Conservation (phyloP, 2,113 vertebrate species). For the Ictalurus punctatus region DNA sequence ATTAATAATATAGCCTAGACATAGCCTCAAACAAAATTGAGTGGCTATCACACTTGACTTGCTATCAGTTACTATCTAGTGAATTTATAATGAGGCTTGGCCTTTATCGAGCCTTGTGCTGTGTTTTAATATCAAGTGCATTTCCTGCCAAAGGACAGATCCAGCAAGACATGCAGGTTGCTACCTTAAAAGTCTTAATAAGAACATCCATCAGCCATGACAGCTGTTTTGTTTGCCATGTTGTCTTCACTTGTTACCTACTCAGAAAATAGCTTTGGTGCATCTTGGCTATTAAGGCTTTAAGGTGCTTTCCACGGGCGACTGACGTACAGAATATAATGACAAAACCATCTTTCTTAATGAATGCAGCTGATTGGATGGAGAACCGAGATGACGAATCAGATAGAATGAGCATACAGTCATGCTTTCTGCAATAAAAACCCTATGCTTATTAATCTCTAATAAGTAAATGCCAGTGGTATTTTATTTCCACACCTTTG, state of each 20-base stretch:
- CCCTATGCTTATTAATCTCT: background rate
- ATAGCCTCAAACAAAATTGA: background rate
- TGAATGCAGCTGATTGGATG: constrained; percentile 26
- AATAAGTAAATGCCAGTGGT: background rate
- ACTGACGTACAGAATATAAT: constrained; percentile 17
- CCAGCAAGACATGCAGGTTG: constrained; percentile 41
- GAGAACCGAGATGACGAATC: background rate
- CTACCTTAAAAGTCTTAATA: constrained; percentile 36
- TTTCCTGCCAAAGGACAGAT: constrained; percentile 41
- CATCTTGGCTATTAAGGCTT: constrained; percentile 37
- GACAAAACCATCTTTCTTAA: constrained; percentile 29
- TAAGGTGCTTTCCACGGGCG: background rate
- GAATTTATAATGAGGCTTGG: background rate
- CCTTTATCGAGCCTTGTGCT: background rate
- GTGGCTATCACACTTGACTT: background rate
- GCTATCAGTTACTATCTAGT: background rate
- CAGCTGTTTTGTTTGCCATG: constrained; percentile 33
- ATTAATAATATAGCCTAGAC: background rate
- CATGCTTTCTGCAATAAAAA: background rate
- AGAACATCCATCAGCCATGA: constrained; percentile 28
- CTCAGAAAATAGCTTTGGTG: constrained; percentile 26
- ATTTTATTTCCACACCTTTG: background rate
- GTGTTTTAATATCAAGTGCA: constrained; percentile 10
- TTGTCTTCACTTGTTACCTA: constrained; percentile 13
- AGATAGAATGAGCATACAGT: background rate